Base-by-base conservation (phyloP, 2,888 invertebrate species). In the Cyrtodaria siliqua region DNA sequence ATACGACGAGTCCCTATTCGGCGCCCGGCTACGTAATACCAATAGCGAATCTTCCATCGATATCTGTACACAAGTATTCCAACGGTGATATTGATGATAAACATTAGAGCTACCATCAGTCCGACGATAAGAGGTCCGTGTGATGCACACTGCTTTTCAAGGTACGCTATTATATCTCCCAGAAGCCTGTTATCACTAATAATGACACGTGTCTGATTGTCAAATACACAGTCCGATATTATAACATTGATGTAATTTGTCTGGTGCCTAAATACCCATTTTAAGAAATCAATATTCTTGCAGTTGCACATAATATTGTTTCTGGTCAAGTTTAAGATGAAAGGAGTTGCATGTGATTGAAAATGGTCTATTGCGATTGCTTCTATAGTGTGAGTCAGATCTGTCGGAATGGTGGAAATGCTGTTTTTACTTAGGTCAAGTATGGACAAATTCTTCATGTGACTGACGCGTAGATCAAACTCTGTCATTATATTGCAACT, bases 1-100 rank as follows among this genome's bases (percentile, higher is more conserved):
- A 33, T 33, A 8, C 33, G 4, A 8, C 12, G 4, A 8, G 52
- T n/a, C 2, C 33, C n/a, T 20, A 38, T 42, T 4, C 59, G 42
- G 23, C 44, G 26, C 9, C 52, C 18, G 12, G 60, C 53, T 9
- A 69, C 64, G 26, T 69, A 66, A 33, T 75, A 75, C 75, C 75
- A 75, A 47, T 75, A 75, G 16, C 69, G 38, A 16, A 69, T 40
- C 26, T 56, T 69, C 75, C 75, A 75, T 23, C 69, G 50, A 38
- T 57, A 70, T 0, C 69, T 47, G 24, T 75, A 52, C 0, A 60
- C 52, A 1, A 61, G 18, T 12, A 63, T 26, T 2, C 53, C 50
- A 2, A 69, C 42, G 12, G 62, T 47, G 6, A 40, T 40, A 18
- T 63, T 59, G 3, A 59, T 14, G 6, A 74, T 12, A 12, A 63